Evolutionary conservation across 2,113 vertebrate species (phyloP), one percentile per base, ranked within the genome.

Genomic region (Caranx melampygus): DNA sequence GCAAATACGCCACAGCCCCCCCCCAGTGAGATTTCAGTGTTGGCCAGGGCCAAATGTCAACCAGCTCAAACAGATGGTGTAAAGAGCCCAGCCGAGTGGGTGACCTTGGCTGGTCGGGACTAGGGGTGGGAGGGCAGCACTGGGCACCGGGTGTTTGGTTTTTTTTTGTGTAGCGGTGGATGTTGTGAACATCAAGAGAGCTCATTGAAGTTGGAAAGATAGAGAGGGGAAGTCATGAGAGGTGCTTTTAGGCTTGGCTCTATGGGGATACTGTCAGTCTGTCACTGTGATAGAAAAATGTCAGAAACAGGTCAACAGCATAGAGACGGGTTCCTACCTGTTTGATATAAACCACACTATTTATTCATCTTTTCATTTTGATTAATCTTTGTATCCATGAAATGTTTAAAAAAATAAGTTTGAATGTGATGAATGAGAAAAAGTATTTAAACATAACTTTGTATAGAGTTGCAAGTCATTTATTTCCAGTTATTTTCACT

Each of bases 51-150:
- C 83, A 93, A 93, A 91, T 90, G 91, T 94, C 92, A 90, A 82
- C 81, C 84, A 89, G 86, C 87, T 81, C 81, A 89, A 90, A 86
- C 93, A 94, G 92, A 93, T 93, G 93, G 92, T 84, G 86, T 79
- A 81, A 88, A 87, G 89, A 83, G 78, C 83, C 15, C n/a, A 63
- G 70, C 82, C 33, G 83, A 84, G 77, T 33, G 59, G 67, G 69
- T 75, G 87, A 85, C 88, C 90, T 87, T 84, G 73, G 74, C 63
- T 35, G 45, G 58, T 61, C 49, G 75, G 16, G 79, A 78, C 57
- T 44, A 21, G 73, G 60, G 61, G 68, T 31, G 67, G 73, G 73
- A 54, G 57, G 81, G 78, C 54, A 62, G 21, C 11, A 10, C n/a
- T 3, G 66, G 20, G 52, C 9, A 16, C 52, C 26, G 59, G 18